Percentiles rank a stretch among this genome's conserved stretches.
phyloP scores from a whole-genome alignment of 2,888 invertebrate genomes.

The Junonia oenone region DNA sequence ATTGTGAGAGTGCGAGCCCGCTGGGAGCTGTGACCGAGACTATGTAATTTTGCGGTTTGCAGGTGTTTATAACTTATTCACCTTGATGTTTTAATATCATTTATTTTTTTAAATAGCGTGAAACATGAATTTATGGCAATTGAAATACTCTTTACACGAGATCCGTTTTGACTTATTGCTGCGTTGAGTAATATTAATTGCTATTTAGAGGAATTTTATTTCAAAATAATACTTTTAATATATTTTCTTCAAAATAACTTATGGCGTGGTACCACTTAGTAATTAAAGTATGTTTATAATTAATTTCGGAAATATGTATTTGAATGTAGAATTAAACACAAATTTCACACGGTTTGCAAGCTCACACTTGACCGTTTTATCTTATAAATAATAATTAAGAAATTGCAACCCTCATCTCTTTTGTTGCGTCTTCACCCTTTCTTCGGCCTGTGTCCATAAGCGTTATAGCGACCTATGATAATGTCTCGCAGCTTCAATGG shows the following conservation, averaged over 20 bases:
- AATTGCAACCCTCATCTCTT: constrained; percentile 51
- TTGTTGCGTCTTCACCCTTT: constrained; percentile 59
- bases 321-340: background rate
- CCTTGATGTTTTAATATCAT: constrained; percentile 40
- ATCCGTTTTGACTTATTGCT: constrained; percentile 1
- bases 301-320: too few relatives aligned
- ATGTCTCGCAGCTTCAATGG: constrained; percentile 65
- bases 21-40: constrained; percentile 45
- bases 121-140: constrained; percentile 2
- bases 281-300: too few relatives aligned
- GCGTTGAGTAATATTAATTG: constrained; percentile 35
- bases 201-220: constrained; percentile 9
- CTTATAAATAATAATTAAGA: constrained; percentile 52
- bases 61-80: constrained; percentile 55
- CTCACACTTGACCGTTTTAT: constrained; percentile 65
- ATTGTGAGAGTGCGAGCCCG: constrained; percentile 52
- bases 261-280: too few relatives aligned
- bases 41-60: constrained; percentile 70
- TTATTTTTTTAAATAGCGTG: constrained; percentile 30
- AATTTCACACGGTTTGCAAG: constrained; percentile 67
- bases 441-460: constrained; percentile 59
- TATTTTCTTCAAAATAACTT: too few relatives aligned
- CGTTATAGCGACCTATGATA: constrained; percentile 55
- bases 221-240: too few relatives aligned
- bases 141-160: background rate